Conservation (phyloP, 2,888 invertebrate species). For the Netelia inedita region DNA sequence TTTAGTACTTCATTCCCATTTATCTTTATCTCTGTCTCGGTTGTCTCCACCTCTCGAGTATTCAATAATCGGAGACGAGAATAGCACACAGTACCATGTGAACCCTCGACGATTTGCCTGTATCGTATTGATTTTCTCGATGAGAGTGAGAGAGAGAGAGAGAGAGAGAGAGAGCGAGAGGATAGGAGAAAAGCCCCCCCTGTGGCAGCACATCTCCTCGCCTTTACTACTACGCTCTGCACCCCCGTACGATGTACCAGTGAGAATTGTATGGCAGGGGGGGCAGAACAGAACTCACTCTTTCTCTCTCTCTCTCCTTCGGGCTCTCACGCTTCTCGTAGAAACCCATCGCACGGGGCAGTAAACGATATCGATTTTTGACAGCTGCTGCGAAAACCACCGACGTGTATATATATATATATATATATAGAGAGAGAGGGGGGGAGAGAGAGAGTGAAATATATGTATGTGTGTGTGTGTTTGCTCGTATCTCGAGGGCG, state of each 20-base stretch:
- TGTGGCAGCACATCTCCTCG: slow-evolving; percentile 33
- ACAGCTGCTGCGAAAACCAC: slow-evolving; percentile 80
- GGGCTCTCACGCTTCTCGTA: slow-evolving; percentile 6
- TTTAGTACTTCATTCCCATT: slow-evolving; percentile 11
- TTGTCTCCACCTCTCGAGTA: slow-evolving; percentile 52
- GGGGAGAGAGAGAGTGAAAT: slow-evolving; percentile 63
- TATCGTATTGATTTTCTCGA: slow-evolving; percentile 80
- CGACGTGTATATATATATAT: slow-evolving; percentile 26
- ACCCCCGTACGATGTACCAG: slow-evolving; percentile 58
- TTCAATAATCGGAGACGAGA: slow-evolving; percentile 64
- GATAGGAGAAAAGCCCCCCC: slow-evolving; percentile 48
- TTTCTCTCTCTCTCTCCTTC: slow-evolving; percentile 32
- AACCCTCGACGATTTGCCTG: slow-evolving; percentile 69
- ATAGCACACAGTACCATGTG: slow-evolving; percentile 43
- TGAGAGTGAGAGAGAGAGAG: slow-evolving; percentile 39
- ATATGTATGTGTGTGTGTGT: slow-evolving; percentile 14
- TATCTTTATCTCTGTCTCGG: slow-evolving; percentile 34
- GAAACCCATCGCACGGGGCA: slow-evolving; percentile 45
- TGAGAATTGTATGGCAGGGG: slow-evolving; percentile 16
- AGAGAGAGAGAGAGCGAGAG: slow-evolving; percentile 37
- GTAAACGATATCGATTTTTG: slow-evolving; percentile 83
- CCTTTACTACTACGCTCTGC: slow-evolving; percentile 46
- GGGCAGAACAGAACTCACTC: slow-evolving; percentile 34
- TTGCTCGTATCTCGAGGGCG: slow-evolving; percentile 60
- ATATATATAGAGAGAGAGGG: slow-evolving; percentile 18